Evolutionary conservation across 2,888 invertebrate genomes (phyloP).

Genomic region (Asteroscopus sphinx): DNA sequence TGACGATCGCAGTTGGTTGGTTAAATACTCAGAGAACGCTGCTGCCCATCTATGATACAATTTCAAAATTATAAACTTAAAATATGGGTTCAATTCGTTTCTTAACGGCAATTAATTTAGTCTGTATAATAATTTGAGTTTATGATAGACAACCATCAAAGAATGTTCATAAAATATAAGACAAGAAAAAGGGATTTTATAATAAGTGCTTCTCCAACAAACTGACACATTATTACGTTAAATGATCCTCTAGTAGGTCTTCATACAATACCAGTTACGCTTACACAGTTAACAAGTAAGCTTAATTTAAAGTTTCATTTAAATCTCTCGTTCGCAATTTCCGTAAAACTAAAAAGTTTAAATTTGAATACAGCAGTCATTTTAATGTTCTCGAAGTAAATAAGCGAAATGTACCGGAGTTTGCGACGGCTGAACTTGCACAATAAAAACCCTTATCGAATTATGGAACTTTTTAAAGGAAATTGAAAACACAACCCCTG

Average conservation of each 20-base stretch:
- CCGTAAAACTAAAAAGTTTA: conserved; percentile 12
- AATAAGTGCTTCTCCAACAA: too few species aligned
- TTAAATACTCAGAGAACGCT: too few species aligned
- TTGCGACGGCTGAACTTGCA: conserved; percentile 33
- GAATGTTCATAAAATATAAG: too few species aligned
- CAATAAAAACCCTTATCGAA: conserved; percentile 33
- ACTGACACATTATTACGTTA: not conserved
- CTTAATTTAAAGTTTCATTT: not conserved
- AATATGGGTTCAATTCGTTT: too few species aligned
- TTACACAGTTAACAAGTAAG: not conserved
- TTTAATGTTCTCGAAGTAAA: conserved; percentile 35
- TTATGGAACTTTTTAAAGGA: conserved; percentile 41
- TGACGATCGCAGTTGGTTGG: too few species aligned
- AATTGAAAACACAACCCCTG: conserved; percentile 28
- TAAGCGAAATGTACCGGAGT: conserved; percentile 34
- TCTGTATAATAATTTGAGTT: too few species aligned
- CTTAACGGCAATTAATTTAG: too few species aligned
- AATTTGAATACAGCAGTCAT: conserved; percentile 15
- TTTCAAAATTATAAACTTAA: too few species aligned
- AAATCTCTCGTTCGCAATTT: conserved; percentile 7
- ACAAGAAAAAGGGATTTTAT: too few species aligned
- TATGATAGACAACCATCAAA: too few species aligned
- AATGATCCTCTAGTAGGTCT: not conserved
- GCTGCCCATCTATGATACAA: too few species aligned
- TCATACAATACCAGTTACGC: not conserved